Conservation (phyloP, 1,140 invertebrate genomes). For the Druon quercuslanigerum region DNA sequence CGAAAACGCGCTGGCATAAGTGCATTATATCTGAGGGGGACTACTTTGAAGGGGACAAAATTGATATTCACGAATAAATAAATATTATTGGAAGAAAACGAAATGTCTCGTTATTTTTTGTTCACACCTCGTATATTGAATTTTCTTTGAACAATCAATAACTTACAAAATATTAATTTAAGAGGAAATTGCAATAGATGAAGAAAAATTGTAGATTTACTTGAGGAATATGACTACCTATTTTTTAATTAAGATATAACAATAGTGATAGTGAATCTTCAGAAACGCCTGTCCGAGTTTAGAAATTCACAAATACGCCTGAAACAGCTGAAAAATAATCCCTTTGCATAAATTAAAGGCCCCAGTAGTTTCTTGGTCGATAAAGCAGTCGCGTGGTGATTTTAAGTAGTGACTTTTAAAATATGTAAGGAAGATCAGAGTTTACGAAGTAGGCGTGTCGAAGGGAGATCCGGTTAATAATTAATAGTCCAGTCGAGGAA, state of each 20-base stretch:
- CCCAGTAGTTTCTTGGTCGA: neutral
- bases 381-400: conserved; percentile 19
- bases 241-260: neutral
- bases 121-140: too few relatives aligned
- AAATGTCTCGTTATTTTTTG: too few relatives aligned
- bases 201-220: too few relatives aligned
- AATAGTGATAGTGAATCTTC: neutral
- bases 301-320: neutral
- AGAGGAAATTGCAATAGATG: too few relatives aligned
- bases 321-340: conserved; percentile 16
- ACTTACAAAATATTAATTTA: too few relatives aligned
- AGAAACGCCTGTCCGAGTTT: neutral
- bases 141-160: too few relatives aligned
- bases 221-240: too few relatives aligned
- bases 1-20: too few relatives aligned
- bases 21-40: too few relatives aligned
- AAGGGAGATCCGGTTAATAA: conserved; percentile 29
- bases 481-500: conserved; percentile 16
- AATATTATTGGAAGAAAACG: too few relatives aligned
- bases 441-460: neutral
- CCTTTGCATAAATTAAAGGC: neutral
- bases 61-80: too few relatives aligned
- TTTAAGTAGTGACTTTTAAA: conserved; percentile 11
- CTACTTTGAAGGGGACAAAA: too few relatives aligned
- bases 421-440: conserved; percentile 19